Percentiles rank a stretch among this genome's conserved stretches.
Conservation (phyloP, 2,113 vertebrate species). For the Amphilophus citrinellus region DNA sequence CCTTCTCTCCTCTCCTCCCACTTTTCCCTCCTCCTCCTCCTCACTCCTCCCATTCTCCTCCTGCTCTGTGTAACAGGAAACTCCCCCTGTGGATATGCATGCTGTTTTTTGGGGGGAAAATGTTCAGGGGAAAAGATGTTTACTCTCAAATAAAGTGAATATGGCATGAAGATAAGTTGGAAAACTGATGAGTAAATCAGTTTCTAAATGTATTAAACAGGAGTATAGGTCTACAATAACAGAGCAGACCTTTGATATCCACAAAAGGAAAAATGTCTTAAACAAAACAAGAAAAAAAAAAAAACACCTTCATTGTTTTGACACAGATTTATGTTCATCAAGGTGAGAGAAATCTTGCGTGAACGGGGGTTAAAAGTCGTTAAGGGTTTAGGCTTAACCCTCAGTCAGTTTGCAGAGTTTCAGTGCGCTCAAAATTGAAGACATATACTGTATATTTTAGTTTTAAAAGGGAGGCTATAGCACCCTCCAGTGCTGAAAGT, state of each 20-base stretch:
- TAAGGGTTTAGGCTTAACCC: not conserved
- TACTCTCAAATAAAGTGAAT: not conserved
- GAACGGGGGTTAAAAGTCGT: not conserved
- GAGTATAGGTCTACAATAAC: not conserved
- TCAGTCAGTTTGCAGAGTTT: not conserved
- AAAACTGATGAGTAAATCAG: not conserved
- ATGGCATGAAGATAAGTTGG: not conserved
- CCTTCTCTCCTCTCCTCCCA: conserved; percentile 58
- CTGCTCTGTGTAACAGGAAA: conserved; percentile 46
- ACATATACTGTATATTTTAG: not conserved
- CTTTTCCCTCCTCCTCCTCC: conserved; percentile 23
- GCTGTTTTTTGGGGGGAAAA: not conserved
- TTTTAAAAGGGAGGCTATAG: not conserved
- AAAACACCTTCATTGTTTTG: not conserved
- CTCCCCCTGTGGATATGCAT: conserved; percentile 35
- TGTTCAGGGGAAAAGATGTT: not conserved
- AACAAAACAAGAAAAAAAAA: not conserved
- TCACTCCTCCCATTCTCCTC: conserved; percentile 46
- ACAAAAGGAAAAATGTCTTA: not conserved
- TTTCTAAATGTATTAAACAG: not conserved
- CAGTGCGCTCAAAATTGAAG: not conserved
- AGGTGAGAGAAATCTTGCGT: not conserved
- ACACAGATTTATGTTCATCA: not conserved
- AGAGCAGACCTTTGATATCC: not conserved
- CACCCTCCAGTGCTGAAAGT: conserved; percentile 2